Conservation (phyloP, 1,140 invertebrate genomes). For the Schmidtea mediterranea region DNA sequence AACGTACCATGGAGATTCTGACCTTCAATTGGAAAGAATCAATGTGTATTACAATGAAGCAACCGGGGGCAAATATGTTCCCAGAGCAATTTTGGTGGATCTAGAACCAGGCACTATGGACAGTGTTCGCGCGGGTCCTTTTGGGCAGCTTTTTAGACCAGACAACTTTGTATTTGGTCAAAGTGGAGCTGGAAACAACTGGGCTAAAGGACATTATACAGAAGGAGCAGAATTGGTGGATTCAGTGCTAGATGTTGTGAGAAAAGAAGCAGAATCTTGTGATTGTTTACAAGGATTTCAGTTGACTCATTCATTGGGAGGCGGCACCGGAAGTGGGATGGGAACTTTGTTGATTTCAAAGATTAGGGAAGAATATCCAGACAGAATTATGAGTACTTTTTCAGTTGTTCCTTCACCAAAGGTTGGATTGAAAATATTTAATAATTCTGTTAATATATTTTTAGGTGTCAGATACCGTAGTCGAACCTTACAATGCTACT, state of each 20-base stretch:
- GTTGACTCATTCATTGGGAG: conserved; percentile 6
- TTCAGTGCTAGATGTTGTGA: conserved; percentile 49
- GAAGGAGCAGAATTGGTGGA: conserved; percentile 58
- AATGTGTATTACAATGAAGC: conserved; percentile 75
- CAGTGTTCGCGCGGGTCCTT: conserved; percentile 50
- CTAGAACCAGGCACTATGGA: conserved; percentile 68
- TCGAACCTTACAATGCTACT: conserved; percentile 28
- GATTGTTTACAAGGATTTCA: conserved; percentile 14
- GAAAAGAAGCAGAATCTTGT: conserved; percentile 52
- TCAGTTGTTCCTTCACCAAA: conserved; percentile 7
- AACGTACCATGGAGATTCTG: conserved; percentile 30
- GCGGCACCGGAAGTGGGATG: conserved; percentile 7
- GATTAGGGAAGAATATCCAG: conserved; percentile 8
- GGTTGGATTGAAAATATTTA: background rate
- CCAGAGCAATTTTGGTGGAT: conserved; percentile 52
- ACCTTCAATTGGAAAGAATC: conserved; percentile 54
- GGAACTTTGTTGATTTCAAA: conserved; percentile 6
- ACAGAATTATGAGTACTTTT: conserved; percentile 7
- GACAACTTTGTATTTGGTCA: conserved; percentile 58
- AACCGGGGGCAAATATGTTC: conserved; percentile 50
- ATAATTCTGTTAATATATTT: background rate
- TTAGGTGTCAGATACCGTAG: conserved; percentile 24
- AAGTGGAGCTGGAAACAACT: conserved; percentile 50
- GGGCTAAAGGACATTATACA: conserved; percentile 66
- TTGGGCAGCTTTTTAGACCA: conserved; percentile 44